Conservation (phyloP, 2,797 vertebrate genomes). For the Pogoniulus pusillus region DNA sequence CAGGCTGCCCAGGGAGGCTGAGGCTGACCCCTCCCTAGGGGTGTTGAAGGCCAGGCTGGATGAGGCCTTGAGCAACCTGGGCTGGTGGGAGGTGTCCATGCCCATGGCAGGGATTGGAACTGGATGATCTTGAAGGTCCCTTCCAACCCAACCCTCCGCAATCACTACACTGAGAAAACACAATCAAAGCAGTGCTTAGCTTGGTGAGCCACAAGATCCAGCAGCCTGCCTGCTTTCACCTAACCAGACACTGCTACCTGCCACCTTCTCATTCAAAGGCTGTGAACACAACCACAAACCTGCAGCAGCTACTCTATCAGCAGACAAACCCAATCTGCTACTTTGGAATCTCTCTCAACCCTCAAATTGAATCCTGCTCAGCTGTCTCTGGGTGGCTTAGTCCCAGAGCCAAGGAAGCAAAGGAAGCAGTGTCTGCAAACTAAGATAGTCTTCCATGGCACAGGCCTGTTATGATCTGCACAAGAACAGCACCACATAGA, state of each 20-base stretch:
- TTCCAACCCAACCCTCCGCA: background rate
- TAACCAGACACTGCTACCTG: background rate
- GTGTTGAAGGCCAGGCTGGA: too few relatives aligned
- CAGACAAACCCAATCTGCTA: background rate
- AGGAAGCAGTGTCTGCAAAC: background rate
- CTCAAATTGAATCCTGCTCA: background rate
- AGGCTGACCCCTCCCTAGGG: too few relatives aligned
- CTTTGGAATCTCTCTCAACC: background rate
- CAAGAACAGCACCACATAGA: background rate
- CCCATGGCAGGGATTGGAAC: too few relatives aligned
- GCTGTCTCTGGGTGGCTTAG: fast-evolving
- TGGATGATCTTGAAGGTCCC: too few relatives aligned
- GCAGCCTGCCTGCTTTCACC: background rate
- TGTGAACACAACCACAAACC: background rate
- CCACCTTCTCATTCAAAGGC: background rate
- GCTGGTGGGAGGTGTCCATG: too few relatives aligned
- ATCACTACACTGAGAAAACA: constrained; percentile 30
- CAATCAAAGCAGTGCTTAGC: background rate
- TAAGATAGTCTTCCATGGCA: background rate
- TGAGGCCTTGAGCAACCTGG: too few relatives aligned
- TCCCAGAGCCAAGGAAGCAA: background rate
- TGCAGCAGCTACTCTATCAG: background rate
- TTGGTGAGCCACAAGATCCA: background rate
- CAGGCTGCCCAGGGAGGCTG: too few relatives aligned
- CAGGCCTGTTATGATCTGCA: background rate